Conservation (phyloP, 1,140 invertebrate species). For the Calosoma granatense region DNA sequence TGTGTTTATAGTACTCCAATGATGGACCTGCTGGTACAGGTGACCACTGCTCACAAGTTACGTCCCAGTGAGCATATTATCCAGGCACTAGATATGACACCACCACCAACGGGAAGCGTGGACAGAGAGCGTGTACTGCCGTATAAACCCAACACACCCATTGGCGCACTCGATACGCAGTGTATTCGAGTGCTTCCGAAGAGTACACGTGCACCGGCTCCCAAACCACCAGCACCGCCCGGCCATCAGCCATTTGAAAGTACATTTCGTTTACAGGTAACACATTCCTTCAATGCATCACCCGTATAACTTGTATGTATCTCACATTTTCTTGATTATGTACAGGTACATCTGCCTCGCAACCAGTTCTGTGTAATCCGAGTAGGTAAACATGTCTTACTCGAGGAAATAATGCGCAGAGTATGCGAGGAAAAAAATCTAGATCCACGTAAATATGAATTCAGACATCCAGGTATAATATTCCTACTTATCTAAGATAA, state of each 20-base stretch:
- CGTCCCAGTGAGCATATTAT: conserved; percentile 60
- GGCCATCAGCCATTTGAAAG: conserved; percentile 57
- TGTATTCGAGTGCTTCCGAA: conserved; percentile 36
- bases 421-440: conserved; percentile 75
- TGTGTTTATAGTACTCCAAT: conserved; percentile 57
- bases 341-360: conserved; percentile 74
- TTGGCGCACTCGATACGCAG: conserved; percentile 51
- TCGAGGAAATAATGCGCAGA: conserved; percentile 56
- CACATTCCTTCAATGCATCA: conserved; percentile 14
- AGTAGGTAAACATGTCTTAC: conserved; percentile 53
- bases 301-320: background rate
- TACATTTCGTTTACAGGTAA: conserved; percentile 57
- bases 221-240: conserved; percentile 21
- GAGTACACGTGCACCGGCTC: conserved; percentile 19
- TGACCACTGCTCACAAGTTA: conserved; percentile 61
- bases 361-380: conserved; percentile 71
- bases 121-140: conserved; percentile 42
- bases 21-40: conserved; percentile 72
- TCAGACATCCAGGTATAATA: conserved; percentile 62
- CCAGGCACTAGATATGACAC: conserved; percentile 47
- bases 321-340: conserved; percentile 15
- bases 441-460: conserved; percentile 62
- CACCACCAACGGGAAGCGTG: too few relatives aligned
- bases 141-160: conserved; percentile 72
- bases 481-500: too few relatives aligned